Base-by-base conservation (phyloP, 2,888 invertebrate genomes). In the Ornithoptera priamus region DNA sequence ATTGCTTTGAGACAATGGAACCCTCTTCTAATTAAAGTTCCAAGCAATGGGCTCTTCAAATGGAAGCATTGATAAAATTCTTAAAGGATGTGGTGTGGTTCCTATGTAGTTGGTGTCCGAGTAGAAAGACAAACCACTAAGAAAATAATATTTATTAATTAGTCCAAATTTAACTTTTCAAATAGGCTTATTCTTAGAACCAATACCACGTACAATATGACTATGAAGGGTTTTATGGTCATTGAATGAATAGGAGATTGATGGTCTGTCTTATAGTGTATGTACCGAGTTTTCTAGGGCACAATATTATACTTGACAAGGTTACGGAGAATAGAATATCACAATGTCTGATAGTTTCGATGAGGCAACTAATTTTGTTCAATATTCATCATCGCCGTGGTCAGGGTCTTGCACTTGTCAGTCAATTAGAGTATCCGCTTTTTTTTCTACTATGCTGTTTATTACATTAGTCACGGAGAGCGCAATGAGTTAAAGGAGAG, bases 381-480 rank as follows among this genome's bases (percentile, higher is more conserved):
- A 78, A 78, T 77, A 78, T 77, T 77, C 77, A 78, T 80, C 77
- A 76, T 72, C 67, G 73, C 72, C 75, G 80, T 81, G 86, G 89
- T 87, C 89, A 86, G 82, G 88, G 84, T 80, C 90, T 85, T 82
- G 86, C 83, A 84, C 84, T 80, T 81, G 85, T 77, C 84, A 85
- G 86, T 88, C 83, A 92, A 91, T 92, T 90, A 90, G 82, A 83
- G 85, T 89, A 87, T 92, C 91, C 92, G 92, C 85, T 86, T 89
- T 90, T 83, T 57, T 57, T 63, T 90, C 84, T 86, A 84, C 83
- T 83, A 79, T 77, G 79, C 81, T 83, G 84, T 82, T 90, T 86
- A 89, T 89, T 89, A 85, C 85, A 88, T 89, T 88, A 87, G 81
- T 83, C 80, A 81, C 85, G 82, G 82, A 83, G 79, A 80, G 79